phyloP scores from a whole-genome alignment of 2,113 vertebrate species.

The Erythrocercus mccallii region DNA sequence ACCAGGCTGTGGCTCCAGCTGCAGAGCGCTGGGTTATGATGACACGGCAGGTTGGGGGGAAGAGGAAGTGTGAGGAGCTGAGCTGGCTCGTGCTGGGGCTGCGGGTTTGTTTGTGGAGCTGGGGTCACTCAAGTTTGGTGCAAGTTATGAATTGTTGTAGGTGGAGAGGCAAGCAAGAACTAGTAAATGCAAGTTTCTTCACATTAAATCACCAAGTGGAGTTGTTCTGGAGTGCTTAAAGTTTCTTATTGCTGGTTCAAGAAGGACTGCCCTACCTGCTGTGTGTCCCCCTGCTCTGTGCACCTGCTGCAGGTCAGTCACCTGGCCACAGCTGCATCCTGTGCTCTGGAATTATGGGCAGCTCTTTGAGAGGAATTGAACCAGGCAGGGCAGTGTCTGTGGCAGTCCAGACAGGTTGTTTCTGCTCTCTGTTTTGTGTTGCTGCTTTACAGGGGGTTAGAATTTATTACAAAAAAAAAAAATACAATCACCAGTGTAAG shows the following conservation, averaged over 20 bases:
- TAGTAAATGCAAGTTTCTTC: background rate
- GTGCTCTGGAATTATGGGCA: background rate
- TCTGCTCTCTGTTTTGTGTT: background rate
- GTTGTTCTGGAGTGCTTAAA: background rate
- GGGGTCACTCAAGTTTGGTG: background rate
- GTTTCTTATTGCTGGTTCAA: background rate
- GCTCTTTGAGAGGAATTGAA: background rate
- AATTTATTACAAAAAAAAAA: background rate
- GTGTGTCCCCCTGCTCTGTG: background rate
- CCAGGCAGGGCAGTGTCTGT: accelerated
- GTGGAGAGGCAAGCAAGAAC: background rate
- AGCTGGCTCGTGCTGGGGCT: background rate
- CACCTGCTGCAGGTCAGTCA: background rate
- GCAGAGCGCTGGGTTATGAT: background rate
- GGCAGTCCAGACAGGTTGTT: accelerated
- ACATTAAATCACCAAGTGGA: accelerated
- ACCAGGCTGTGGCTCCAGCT: background rate
- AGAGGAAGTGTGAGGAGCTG: conserved; percentile 32
- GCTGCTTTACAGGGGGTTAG: background rate
- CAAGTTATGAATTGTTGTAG: background rate
- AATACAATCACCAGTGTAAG: background rate
- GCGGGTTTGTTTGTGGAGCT: background rate
- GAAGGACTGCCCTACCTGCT: background rate
- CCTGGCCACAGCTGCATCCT: background rate
- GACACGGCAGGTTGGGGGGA: conserved; percentile 30